Conservation (phyloP, 2,113 vertebrate genomes). For the Coturnix japonica region DNA sequence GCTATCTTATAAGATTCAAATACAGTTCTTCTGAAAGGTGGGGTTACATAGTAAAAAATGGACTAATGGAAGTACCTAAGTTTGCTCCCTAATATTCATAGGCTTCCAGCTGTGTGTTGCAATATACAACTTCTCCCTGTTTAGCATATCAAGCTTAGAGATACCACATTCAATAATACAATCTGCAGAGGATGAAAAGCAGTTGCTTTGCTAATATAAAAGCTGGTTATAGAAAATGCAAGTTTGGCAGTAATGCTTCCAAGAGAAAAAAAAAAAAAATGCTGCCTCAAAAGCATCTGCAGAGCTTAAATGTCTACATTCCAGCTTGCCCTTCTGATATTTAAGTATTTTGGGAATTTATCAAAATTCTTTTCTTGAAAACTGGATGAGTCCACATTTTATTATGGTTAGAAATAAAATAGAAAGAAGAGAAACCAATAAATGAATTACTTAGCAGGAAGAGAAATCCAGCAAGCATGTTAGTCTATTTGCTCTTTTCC, state of each 20-base stretch:
- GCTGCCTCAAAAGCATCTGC: constrained; percentile 52
- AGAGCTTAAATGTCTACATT: neutral
- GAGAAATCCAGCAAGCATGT: neutral
- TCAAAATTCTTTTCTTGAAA: constrained; percentile 33
- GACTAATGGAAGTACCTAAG: constrained; percentile 28
- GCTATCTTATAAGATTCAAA: neutral
- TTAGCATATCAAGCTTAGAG: constrained; percentile 35
- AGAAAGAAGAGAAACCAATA: neutral
- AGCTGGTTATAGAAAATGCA: constrained; percentile 47
- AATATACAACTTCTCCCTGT: neutral
- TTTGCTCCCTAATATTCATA: neutral
- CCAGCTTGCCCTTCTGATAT: constrained; percentile 21
- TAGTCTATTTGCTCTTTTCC: neutral
- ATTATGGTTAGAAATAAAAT: too few species aligned
- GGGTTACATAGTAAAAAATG: constrained; percentile 38
- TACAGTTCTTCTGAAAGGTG: neutral
- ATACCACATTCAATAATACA: constrained; percentile 46
- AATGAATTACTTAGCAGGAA: neutral
- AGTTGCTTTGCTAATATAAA: constrained; percentile 57
- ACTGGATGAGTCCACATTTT: neutral
- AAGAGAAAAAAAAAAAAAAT: constrained; percentile 32
- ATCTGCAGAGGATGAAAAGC: constrained; percentile 47
- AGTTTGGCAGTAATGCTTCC: constrained; percentile 38
- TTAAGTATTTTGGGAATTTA: constrained; percentile 57
- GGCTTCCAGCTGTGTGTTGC: constrained; percentile 1